These are phyloP conservation scores for Aplochiton taeniatus DNA, from an alignment of 2,797 vertebrate species.

Conservation along the genomic window DNA sequence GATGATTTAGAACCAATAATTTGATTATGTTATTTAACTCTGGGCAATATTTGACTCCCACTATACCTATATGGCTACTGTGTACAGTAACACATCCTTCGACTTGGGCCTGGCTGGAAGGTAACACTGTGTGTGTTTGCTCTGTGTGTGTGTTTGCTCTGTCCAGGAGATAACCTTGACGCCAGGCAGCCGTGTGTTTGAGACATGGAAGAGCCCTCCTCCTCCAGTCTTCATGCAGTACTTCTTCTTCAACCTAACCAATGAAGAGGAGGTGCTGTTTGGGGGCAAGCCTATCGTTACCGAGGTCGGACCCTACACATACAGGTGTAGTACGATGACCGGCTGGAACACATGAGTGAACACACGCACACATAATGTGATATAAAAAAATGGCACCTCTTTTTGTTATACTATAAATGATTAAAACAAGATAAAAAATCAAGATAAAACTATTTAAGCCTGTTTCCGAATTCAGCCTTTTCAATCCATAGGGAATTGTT, in stretches of 20 bases:
- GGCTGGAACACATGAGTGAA: not conserved
- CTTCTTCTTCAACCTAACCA: slow-evolving; percentile 81
- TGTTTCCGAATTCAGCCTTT: not conserved
- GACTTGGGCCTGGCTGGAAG: not conserved
- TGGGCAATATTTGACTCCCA: too few species aligned
- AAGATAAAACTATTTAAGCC: too few species aligned
- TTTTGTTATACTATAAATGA: too few species aligned
- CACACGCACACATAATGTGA: not conserved
- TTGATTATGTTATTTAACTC: not conserved
- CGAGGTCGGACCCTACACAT: slow-evolving; percentile 79
- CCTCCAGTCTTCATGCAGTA: slow-evolving; percentile 80
- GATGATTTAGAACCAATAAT: too few species aligned
- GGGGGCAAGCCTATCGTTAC: slow-evolving; percentile 66
- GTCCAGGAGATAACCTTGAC: slow-evolving; percentile 78
- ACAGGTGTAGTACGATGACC: slow-evolving; percentile 65
- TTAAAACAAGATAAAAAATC: too few species aligned
- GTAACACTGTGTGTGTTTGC: not conserved
- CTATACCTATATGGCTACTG: too few species aligned
- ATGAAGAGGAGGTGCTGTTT: slow-evolving; percentile 50
- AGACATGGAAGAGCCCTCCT: slow-evolving; percentile 78
- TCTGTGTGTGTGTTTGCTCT: slow-evolving; percentile 32
- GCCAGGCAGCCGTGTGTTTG: slow-evolving; percentile 76
- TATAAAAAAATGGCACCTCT: too few species aligned
- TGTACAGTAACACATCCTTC: not conserved
- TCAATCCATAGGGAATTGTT: not conserved